phyloP scores from a whole-genome alignment of 2,797 vertebrate genomes.

The Gambelia wislizenii region DNA sequence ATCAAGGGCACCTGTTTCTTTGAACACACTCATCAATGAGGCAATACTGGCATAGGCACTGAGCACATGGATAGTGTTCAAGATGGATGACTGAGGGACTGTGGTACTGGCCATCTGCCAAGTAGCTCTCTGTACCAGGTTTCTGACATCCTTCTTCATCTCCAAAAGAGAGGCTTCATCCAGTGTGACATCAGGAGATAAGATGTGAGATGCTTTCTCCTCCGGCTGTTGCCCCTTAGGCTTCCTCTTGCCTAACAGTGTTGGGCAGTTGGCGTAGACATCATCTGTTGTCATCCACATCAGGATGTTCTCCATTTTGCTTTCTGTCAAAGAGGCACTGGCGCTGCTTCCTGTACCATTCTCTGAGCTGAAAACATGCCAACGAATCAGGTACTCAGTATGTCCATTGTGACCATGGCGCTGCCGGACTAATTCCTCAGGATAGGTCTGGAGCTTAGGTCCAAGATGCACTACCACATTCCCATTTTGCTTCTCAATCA shows the following conservation, averaged over 20 bases:
- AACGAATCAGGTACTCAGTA: slow-evolving; percentile 90
- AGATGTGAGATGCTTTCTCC: slow-evolving; percentile 58
- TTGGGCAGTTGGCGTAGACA: slow-evolving; percentile 90
- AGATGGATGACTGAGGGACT: slow-evolving; percentile 83
- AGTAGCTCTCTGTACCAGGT: slow-evolving; percentile 86
- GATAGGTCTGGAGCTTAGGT: slow-evolving; percentile 86
- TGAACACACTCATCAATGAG: slow-evolving; percentile 89
- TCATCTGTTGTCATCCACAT: slow-evolving; percentile 96
- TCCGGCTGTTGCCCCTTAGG: slow-evolving; percentile 77
- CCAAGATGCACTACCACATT: slow-evolving; percentile 89
- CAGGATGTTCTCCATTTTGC: slow-evolving; percentile 86
- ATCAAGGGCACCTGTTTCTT: slow-evolving; percentile 90
- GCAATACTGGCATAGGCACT: slow-evolving; percentile 94
- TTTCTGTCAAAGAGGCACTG: slow-evolving; percentile 59
- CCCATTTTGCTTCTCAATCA: slow-evolving; percentile 85
- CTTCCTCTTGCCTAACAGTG: slow-evolving; percentile 84
- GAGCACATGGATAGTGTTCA: slow-evolving; percentile 92
- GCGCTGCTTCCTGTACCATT: slow-evolving; percentile 71
- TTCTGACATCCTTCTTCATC: slow-evolving; percentile 92
- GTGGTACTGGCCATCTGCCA: slow-evolving; percentile 87
- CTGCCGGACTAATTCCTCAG: slow-evolving; percentile 91
- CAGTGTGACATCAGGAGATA: slow-evolving; percentile 75
- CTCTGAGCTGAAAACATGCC: slow-evolving; percentile 83
- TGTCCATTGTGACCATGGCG: slow-evolving; percentile 83
- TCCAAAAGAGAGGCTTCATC: slow-evolving; percentile 88